Conservation (phyloP, 2,888 invertebrate species). For the Incurvaria masculella region DNA sequence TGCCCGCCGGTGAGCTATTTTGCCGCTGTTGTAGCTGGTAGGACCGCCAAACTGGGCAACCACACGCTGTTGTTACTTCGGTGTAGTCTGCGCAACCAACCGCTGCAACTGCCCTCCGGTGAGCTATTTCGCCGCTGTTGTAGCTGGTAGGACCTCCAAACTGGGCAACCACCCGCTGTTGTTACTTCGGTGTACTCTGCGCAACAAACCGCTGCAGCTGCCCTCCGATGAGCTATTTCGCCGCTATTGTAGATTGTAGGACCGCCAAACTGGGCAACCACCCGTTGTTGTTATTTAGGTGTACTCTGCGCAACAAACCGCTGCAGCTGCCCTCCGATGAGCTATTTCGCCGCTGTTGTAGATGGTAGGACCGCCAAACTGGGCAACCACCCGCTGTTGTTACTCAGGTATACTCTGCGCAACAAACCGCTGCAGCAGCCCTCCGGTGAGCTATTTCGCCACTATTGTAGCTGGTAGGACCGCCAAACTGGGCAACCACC, state of each 20-base stretch:
- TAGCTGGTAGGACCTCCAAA: conserved; percentile 10
- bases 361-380: conserved; percentile 25
- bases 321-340: too few species aligned
- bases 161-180: conserved; percentile 10
- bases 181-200: neutral
- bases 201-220: neutral
- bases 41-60: conserved; percentile 13
- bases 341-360: too few species aligned
- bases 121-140: too few species aligned
- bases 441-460: conserved; percentile 28
- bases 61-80: neutral
- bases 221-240: neutral
- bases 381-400: conserved; percentile 30
- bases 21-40: neutral
- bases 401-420: conserved; percentile 41
- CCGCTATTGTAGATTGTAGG: too few species aligned
- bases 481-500: conserved; percentile 11
- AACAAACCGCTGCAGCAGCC: conserved; percentile 16
- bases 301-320: too few species aligned
- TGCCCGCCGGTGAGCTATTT: conserved; percentile 33
- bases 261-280: too few species aligned
- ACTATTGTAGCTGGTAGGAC: conserved; percentile 3
- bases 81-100: neutral
- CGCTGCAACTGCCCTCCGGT: neutral
- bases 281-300: too few species aligned